Evolutionary conservation across 1,140 invertebrate species (phyloP), one percentile per base, ranked within the genome.

Genomic region (Forficula auricularia): DNA sequence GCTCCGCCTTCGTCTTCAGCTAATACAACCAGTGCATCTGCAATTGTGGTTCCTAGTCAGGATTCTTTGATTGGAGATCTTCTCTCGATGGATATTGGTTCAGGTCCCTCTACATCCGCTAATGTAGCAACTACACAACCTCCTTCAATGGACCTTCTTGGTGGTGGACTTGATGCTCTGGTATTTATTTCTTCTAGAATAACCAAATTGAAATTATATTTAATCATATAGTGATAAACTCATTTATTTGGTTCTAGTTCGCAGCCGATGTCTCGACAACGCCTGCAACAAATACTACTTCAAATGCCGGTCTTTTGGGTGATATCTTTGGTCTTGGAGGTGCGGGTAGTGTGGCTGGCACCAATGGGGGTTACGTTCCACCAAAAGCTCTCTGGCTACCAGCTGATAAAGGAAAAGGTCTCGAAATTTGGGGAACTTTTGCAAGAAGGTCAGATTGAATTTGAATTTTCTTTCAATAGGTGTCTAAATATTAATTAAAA

Each of bases 341-440:
- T 30, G 65, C 77, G 10, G 22, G 22, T 6, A 10, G 22, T 27
- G 22, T 10, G 4, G 22, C 4, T 4, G 22, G 22, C 4, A 10
- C 22, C 4, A 27, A 27, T 27, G 22, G 22, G 4, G 22, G 22
- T 27, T 84, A 79, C 57, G 66, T 75, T 33, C 70, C 82, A 44
- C 84, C 90, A 3, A 90, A 90, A 65, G 73, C 82, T 52, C 77
- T 84, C 38, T 98, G 91, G 91, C 64, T 97, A 52, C 81, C 88
- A 13, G 90, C 91, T 9, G 80, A 86, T 47, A 90, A 92, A 59
- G 92, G 90, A 36, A 97, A 97, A 73, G 94, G 95, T n/a, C 65
- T 98, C 44, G 94, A 98, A 65, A 81, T 99, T 37, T 80, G 78
- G 62, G 95, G 95, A 42, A 90, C 89, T n/a, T 98, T 97, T 63